Evolutionary conservation across 2,113 vertebrate species (phyloP), one percentile per base, ranked within the genome.

Genomic region (Ctenomys sociabilis): DNA sequence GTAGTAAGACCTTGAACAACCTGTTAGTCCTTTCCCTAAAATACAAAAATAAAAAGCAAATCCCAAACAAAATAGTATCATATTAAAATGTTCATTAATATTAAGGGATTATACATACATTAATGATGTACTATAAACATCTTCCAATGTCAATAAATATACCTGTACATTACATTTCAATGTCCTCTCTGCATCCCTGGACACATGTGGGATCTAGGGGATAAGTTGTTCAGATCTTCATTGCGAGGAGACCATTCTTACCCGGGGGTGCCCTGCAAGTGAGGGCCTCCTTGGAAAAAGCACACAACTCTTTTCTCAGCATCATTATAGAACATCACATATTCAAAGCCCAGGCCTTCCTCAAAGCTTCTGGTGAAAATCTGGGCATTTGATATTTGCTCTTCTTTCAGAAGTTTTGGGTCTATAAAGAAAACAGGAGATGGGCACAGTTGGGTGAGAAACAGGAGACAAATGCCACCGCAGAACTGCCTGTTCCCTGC

Each of bases 201-300:
- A 77, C 24, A 85, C 12, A 49, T 10, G 64, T 14, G 1, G 61
- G 37, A 30, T 14, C 17, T 70, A 1, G 6, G 52, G 85, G 54
- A 66, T 4, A 89, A 0, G 14, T 26, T 85, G 16, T 49, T 84
- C 13, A 57, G 19, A 35, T 13, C 10, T 30, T 72, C 78, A 30
- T 2, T 68, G 70, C 11, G 21, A 77, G 81, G 37, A 10, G 13
- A 1, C 28, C 7, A 6, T 24, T n/a, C 98, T 98, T 94, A 99
- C 99, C 99, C 99, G 2, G 98, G 98, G 1, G 85, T 90, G 30
- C 99, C 99, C 85, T 99, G 98, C 40, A 99, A 98, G 37, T 99
- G 97, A 80, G 98, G 98, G 52, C 99, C 99, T 45, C 98, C 94
- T 96, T 99, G 99, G 95, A 99, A 98, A 35, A 99, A 78, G 94